Percentiles rank a stretch among this genome's conserved stretches.
Evolutionary conservation across 2,888 invertebrate species (phyloP).

Genomic region (Gymnocheta viridis): DNA sequence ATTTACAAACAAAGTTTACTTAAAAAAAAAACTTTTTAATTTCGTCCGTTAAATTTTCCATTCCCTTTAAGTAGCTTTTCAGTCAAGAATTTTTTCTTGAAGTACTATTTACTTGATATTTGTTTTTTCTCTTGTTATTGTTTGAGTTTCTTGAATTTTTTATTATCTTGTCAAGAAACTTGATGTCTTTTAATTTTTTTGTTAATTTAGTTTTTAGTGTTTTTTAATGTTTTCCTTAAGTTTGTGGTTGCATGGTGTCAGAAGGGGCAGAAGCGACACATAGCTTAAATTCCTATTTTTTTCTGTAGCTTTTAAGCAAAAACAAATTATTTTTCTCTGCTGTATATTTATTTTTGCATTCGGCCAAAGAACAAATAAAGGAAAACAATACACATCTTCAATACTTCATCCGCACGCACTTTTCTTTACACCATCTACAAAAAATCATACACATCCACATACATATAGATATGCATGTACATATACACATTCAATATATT

Average conservation of each 20-base stretch:
- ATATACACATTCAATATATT: background rate
- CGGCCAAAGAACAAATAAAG: background rate
- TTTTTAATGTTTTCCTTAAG: conserved; percentile 16
- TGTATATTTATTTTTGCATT: conserved; percentile 16
- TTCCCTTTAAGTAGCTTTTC: background rate
- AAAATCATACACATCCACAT: background rate
- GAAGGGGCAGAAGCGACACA: background rate
- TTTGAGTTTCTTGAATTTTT: background rate
- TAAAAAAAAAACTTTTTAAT: background rate
- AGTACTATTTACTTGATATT: background rate
- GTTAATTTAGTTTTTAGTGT: conserved; percentile 27
- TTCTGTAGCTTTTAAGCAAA: background rate
- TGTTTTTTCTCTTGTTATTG: background rate
- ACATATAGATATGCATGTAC: background rate
- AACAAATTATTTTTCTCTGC: conserved; percentile 11
- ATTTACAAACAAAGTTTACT: background rate
- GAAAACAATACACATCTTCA: conserved; percentile 4
- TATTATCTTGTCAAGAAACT: background rate
- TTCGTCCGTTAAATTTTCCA: background rate
- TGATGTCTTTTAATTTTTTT: conserved; percentile 13
- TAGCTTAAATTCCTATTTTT: background rate
- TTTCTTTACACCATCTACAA: conserved; percentile 4
- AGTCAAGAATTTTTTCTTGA: background rate
- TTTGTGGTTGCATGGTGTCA: conserved; percentile 14
- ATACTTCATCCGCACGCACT: conserved; percentile 13